These are phyloP conservation scores for Archilochus colubris DNA, from an alignment of 2,113 vertebrate genomes.

Conservation along the genomic window DNA sequence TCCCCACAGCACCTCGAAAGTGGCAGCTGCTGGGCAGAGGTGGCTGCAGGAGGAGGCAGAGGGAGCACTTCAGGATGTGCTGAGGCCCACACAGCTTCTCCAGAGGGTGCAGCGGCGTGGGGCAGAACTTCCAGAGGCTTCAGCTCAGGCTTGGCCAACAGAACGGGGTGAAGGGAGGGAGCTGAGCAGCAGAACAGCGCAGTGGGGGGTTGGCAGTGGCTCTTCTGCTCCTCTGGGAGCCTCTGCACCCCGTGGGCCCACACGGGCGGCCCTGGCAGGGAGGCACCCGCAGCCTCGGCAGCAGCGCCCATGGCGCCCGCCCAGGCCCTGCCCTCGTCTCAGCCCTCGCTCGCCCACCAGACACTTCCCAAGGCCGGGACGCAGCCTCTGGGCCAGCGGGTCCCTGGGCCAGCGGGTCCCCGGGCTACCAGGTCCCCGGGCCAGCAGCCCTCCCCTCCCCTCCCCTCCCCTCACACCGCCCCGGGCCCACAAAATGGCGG, in stretches of 20 bases:
- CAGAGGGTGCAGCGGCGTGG: too few species aligned
- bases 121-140: too few species aligned
- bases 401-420: not conserved
- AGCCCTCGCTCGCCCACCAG: fast-evolving
- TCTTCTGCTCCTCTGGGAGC: not conserved
- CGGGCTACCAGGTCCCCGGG: not conserved
- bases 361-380: not conserved
- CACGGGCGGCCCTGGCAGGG: fast-evolving
- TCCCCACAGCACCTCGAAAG: fast-evolving
- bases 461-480: not conserved
- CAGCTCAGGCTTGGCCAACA: too few species aligned
- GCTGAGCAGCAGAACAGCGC: too few species aligned
- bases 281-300: not conserved
- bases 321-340: fast-evolving
- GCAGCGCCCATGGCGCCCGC: too few species aligned
- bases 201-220: fast-evolving
- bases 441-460: not conserved
- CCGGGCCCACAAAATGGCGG: not conserved
- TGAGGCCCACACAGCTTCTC: too few species aligned
- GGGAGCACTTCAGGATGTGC: fast-evolving
- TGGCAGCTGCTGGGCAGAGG: not conserved
- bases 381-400: not conserved
- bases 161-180: too few species aligned
- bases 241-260: not conserved
- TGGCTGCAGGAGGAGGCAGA: not conserved